A percentile compares a stretch with the other conserved stretches of the same genome.
phyloP scores from a whole-genome alignment of 2,888 invertebrate species.

The Pilophorus perplexus region DNA sequence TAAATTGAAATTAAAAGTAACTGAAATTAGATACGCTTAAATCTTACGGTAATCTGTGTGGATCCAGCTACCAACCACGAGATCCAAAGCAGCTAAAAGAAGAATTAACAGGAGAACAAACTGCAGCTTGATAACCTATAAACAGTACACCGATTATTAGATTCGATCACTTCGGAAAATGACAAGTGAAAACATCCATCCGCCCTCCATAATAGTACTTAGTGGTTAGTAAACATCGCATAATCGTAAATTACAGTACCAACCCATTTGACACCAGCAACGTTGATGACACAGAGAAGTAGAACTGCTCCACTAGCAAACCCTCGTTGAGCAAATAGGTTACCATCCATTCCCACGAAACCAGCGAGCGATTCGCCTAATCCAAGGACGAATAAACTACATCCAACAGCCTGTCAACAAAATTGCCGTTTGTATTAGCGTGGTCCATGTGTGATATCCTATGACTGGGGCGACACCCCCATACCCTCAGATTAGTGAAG shows the following conservation, averaged over 20 bases:
- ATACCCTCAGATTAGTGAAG: too few relatives aligned
- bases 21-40: too few relatives aligned
- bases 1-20: too few relatives aligned
- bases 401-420: constrained; percentile 95
- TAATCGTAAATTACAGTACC: too few relatives aligned
- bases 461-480: too few relatives aligned
- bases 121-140: constrained; percentile 77
- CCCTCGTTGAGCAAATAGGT: constrained; percentile 77
- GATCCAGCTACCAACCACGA: constrained; percentile 88
- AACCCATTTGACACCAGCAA: constrained; percentile 95
- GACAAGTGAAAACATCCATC: too few relatives aligned
- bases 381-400: constrained; percentile 92
- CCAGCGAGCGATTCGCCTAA: constrained; percentile 95
- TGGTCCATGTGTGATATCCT: too few relatives aligned
- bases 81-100: constrained; percentile 85
- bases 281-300: constrained; percentile 82
- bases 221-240: too few relatives aligned
- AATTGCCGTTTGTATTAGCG: too few relatives aligned
- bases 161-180: too few relatives aligned
- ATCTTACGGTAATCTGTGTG: constrained; percentile 68
- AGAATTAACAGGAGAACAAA: constrained; percentile 82
- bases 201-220: too few relatives aligned
- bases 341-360: constrained; percentile 68
- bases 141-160: too few relatives aligned
- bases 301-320: constrained; percentile 86